phyloP scores from a whole-genome alignment of 2,797 vertebrate genomes.

The Zalophus californianus region DNA sequence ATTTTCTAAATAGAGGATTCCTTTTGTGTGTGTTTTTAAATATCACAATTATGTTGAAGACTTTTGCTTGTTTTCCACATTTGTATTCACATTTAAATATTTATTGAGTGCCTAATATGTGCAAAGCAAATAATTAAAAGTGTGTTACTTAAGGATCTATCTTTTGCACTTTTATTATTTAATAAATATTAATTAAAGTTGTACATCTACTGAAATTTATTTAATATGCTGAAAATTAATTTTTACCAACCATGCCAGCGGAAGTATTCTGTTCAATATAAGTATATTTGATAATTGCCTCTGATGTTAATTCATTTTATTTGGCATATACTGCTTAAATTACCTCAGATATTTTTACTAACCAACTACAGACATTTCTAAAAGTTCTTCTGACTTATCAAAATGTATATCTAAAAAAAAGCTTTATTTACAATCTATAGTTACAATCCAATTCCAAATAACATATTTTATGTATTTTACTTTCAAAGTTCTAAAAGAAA shows the following conservation, averaged over 20 bases:
- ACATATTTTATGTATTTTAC: constrained; percentile 43
- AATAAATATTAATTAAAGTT: constrained; percentile 63
- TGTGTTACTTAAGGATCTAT: constrained; percentile 46
- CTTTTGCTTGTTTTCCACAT: constrained; percentile 58
- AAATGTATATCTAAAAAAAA: constrained; percentile 39
- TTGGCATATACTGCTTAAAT: constrained; percentile 52
- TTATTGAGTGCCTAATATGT: constrained; percentile 55
- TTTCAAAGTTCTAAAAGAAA: constrained; percentile 65
- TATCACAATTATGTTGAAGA: constrained; percentile 33
- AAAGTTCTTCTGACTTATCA: constrained; percentile 64
- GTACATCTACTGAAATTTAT: constrained; percentile 25
- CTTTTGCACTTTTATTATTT: constrained; percentile 66
- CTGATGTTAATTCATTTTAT: constrained; percentile 58
- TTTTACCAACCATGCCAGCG: constrained; percentile 63
- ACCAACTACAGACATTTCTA: constrained; percentile 43
- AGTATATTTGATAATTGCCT: constrained; percentile 53
- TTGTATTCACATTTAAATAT: constrained; percentile 53
- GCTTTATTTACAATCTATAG: constrained; percentile 54
- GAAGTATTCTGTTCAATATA: constrained; percentile 44
- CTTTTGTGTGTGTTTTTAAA: constrained; percentile 42
- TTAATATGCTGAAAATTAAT: constrained; percentile 23
- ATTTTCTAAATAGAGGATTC: constrained; percentile 62
- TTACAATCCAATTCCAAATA: constrained; percentile 54
- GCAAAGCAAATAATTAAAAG: constrained; percentile 67
- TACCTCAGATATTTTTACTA: constrained; percentile 49